A percentile compares a stretch with the other conserved stretches of the same genome.
phyloP scores from a whole-genome alignment of 2,113 vertebrate species.

The Balaenoptera acutorostrata region DNA sequence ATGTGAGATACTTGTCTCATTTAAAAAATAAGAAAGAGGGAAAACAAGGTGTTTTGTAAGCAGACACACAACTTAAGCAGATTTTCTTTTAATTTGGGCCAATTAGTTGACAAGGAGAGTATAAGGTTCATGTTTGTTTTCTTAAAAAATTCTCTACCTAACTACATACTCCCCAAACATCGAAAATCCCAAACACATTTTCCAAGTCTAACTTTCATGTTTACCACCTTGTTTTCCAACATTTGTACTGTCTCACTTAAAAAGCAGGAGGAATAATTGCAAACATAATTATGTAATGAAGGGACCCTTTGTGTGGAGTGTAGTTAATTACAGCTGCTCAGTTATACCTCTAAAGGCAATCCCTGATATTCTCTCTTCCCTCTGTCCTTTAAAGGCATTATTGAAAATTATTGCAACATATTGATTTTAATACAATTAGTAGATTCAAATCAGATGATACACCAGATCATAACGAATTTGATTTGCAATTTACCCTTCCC shows the following conservation, averaged over 20 bases:
- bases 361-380: not conserved
- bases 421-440: slow-evolving; percentile 61
- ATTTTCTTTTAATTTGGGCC: slow-evolving; percentile 25
- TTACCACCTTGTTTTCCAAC: not conserved
- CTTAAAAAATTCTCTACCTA: not conserved
- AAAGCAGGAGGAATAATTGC: slow-evolving; percentile 16
- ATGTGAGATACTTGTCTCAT: slow-evolving; percentile 26
- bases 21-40: not conserved
- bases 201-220: not conserved
- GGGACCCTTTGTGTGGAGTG: not conserved
- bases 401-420: slow-evolving; percentile 31
- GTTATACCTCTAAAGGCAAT: not conserved
- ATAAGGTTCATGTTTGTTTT: not conserved
- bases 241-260: not conserved
- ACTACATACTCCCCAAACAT: not conserved
- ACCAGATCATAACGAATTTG: slow-evolving; percentile 41
- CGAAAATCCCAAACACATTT: not conserved
- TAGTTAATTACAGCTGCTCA: not conserved
- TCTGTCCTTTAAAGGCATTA: slow-evolving; percentile 7
- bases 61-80: not conserved
- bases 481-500: not conserved
- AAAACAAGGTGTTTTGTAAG: slow-evolving; percentile 27
- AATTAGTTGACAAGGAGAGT: not conserved
- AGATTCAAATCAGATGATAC: slow-evolving; percentile 68
- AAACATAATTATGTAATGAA: not conserved